A percentile compares a stretch with the other conserved stretches of the same genome.
These are phyloP conservation scores for Eurytoma adleriae DNA, from an alignment of 2,888 invertebrate genomes.

Conservation along the genomic window DNA sequence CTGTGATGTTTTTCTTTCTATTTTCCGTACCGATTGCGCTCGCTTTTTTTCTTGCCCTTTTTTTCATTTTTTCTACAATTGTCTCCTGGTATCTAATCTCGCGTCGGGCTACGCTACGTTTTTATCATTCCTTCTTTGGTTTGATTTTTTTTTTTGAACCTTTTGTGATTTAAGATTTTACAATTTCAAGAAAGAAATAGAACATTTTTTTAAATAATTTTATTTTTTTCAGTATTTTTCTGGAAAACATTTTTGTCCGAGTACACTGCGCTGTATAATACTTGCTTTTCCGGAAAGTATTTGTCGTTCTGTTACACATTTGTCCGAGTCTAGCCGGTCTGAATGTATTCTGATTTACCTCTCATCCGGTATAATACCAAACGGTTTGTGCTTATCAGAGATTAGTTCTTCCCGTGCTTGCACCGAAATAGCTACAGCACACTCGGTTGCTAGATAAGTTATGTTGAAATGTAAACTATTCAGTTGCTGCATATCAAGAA, in stretches of 20 bases:
- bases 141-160: slow-evolving; percentile 1
- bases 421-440: neutral
- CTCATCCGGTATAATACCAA: neutral
- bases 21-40: neutral
- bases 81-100: neutral
- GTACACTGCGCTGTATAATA: neutral
- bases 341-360: too few relatives aligned
- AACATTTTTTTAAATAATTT: too few relatives aligned
- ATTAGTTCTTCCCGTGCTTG: slow-evolving; percentile 1
- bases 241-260: neutral
- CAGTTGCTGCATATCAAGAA: neutral
- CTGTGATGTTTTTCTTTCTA: neutral
- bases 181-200: too few relatives aligned
- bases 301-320: slow-evolving; percentile 8
- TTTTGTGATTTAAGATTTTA: neutral
- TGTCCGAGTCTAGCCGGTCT: neutral
- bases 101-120: neutral
- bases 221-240: neutral
- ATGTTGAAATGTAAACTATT: neutral
- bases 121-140: neutral
- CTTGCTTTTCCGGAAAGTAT: neutral
- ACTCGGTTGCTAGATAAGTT: neutral
- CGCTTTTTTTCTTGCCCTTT: neutral
- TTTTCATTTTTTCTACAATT: neutral
- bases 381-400: slow-evolving; percentile 12